Conservation (phyloP, 2,113 vertebrate genomes). For the Peucedramus taeniatus region DNA sequence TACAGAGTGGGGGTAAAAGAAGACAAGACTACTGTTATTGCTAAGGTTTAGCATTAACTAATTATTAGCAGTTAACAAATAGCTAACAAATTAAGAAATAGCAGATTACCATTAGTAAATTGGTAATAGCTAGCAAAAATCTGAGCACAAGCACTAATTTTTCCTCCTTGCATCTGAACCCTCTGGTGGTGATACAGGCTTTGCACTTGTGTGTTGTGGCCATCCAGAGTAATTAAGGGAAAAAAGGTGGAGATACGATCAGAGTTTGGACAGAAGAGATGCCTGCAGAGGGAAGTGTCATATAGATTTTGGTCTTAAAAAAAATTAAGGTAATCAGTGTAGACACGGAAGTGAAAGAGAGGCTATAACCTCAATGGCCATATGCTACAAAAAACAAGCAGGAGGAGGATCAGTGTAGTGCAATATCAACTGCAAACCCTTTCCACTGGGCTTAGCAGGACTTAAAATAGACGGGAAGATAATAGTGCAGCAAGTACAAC, state of each 20-base stretch:
- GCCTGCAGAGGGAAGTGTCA: slow-evolving; percentile 7
- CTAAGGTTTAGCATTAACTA: not conserved
- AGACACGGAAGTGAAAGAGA: slow-evolving; percentile 3
- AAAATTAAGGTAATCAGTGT: slow-evolving; percentile 12
- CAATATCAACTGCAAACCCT: not conserved
- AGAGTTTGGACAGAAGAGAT: not conserved
- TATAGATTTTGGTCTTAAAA: slow-evolving; percentile 22
- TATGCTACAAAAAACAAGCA: not conserved
- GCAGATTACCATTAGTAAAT: too few relatives aligned
- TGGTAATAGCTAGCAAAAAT: not conserved
- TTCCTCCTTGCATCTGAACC: not conserved
- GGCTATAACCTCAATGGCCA: slow-evolving; percentile 6
- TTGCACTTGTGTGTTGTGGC: not conserved
- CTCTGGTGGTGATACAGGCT: not conserved
- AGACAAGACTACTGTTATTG: not conserved
- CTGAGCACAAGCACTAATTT: not conserved
- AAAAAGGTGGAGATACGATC: not conserved
- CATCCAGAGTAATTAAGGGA: not conserved
- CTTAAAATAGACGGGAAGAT: not conserved
- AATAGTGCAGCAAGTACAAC: not conserved
- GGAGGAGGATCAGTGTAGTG: not conserved
- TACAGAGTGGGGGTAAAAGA: not conserved
- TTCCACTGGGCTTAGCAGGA: not conserved
- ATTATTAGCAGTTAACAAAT: not conserved
- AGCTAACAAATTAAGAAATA: too few relatives aligned